Evolutionary conservation across 1,140 invertebrate genomes (phyloP).

Genomic region (Eubasilissa regina): DNA sequence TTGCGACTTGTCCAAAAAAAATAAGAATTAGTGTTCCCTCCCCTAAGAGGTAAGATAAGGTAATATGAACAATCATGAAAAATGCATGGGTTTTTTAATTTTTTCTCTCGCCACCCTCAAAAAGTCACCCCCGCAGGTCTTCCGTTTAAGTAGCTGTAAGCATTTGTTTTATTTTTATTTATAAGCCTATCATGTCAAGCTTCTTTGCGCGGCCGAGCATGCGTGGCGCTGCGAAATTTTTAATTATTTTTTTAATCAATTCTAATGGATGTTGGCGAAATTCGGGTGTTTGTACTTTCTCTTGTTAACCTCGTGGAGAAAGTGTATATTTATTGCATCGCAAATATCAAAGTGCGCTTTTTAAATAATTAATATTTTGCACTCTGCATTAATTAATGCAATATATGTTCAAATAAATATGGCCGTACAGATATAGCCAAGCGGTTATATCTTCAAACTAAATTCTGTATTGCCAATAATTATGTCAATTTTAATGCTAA

Average conservation of each 20-base stretch:
- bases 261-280: constrained; percentile 56
- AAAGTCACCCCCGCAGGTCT: constrained; percentile 17
- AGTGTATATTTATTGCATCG: background rate
- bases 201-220: constrained; percentile 55
- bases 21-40: constrained; percentile 58
- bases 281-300: constrained; percentile 47
- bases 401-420: too few relatives aligned
- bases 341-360: too few relatives aligned
- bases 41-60: constrained; percentile 55
- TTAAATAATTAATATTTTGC: too few relatives aligned
- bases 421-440: too few relatives aligned
- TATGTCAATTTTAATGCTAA: too few relatives aligned
- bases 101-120: constrained; percentile 46
- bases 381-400: too few relatives aligned
- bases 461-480: too few relatives aligned
- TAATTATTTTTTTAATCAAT: constrained; percentile 61
- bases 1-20: constrained; percentile 55
- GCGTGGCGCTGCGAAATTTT: constrained; percentile 51
- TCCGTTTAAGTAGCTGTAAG: constrained; percentile 58
- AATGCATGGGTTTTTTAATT: constrained; percentile 60
- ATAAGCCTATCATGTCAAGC: constrained; percentile 57
- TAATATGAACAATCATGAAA: constrained; percentile 60
- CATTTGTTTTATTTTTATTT: constrained; percentile 60
- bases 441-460: too few relatives aligned
- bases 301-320: background rate